Percentiles rank a stretch among this genome's conserved stretches.
Conservation (phyloP, 53 echinoderm and acorn worm species). For the Echinometra lucunter region DNA sequence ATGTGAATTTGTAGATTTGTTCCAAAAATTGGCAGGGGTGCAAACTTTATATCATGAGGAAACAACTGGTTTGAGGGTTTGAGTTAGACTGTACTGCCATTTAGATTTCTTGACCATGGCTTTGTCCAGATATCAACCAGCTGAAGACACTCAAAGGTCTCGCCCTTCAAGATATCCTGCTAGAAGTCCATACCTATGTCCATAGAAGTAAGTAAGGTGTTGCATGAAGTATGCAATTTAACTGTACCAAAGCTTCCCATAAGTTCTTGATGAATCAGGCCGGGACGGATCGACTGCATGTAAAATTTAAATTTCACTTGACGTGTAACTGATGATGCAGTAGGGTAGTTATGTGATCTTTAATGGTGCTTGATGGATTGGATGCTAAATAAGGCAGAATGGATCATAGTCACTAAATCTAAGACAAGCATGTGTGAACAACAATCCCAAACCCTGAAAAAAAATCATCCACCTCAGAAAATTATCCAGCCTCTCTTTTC, state of each 20-base stretch:
- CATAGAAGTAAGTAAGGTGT: conserved; percentile 88
- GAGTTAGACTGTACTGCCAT: too few relatives aligned
- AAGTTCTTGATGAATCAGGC: neutral
- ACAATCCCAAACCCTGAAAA: too few relatives aligned
- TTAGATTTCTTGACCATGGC: conserved; percentile 34
- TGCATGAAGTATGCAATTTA: neutral
- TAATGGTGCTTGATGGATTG: neutral
- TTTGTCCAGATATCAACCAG: conserved; percentile 80
- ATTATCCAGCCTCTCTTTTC: neutral
- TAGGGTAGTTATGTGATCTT: neutral
- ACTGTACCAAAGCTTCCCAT: neutral
- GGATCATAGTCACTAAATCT: neutral
- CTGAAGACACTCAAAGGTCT: conserved; percentile 93
- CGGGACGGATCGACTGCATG: neutral
- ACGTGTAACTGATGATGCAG: neutral
- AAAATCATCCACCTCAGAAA: too few relatives aligned
- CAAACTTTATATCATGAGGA: too few relatives aligned
- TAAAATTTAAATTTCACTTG: neutral
- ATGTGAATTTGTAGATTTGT: too few relatives aligned
- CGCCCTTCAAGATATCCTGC: conserved; percentile 91
- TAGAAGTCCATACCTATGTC: conserved; percentile 93
- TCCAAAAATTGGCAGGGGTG: too few relatives aligned
- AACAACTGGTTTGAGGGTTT: too few relatives aligned
- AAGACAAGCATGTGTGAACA: too few relatives aligned
- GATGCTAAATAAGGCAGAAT: neutral